phyloP scores from a whole-genome alignment of 2,113 vertebrate species.

The Burhinus bistriatus region DNA sequence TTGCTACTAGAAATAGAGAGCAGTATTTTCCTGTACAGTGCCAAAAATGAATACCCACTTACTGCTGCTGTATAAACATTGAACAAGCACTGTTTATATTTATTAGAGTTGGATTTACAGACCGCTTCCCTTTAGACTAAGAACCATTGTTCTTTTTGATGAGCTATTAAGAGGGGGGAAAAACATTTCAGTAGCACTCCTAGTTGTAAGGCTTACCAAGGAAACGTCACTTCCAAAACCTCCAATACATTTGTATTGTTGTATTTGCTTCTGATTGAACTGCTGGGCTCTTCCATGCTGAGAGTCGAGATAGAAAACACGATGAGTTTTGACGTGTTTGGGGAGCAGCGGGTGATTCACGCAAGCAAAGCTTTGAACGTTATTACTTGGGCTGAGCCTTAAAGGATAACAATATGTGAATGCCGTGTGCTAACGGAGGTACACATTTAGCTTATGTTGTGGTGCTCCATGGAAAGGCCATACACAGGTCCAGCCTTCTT shows the following conservation, averaged over 20 bases:
- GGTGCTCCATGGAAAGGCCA: neutral
- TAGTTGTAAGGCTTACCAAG: neutral
- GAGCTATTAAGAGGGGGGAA: neutral
- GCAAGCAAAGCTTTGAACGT: neutral
- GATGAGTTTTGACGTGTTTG: neutral
- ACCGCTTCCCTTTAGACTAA: constrained; percentile 37
- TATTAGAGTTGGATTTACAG: constrained; percentile 59
- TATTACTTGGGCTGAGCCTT: neutral
- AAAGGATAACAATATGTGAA: neutral
- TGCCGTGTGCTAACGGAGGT: neutral
- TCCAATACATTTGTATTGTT: neutral
- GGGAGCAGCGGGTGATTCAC: neutral
- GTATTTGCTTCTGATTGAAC: neutral
- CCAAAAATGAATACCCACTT: constrained; percentile 61
- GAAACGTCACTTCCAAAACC: neutral
- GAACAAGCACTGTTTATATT: constrained; percentile 47
- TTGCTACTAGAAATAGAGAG: constrained; percentile 47
- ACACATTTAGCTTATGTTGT: accelerated
- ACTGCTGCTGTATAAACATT: constrained; percentile 38
- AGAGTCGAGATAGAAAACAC: neutral
- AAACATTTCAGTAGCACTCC: neutral
- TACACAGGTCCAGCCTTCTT: neutral
- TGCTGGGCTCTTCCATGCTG: neutral
- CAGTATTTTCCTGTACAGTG: constrained; percentile 9
- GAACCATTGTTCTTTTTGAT: constrained; percentile 41